Evolutionary conservation across 2,113 vertebrate species (phyloP).

Genomic region (Seriola quinqueradiata): DNA sequence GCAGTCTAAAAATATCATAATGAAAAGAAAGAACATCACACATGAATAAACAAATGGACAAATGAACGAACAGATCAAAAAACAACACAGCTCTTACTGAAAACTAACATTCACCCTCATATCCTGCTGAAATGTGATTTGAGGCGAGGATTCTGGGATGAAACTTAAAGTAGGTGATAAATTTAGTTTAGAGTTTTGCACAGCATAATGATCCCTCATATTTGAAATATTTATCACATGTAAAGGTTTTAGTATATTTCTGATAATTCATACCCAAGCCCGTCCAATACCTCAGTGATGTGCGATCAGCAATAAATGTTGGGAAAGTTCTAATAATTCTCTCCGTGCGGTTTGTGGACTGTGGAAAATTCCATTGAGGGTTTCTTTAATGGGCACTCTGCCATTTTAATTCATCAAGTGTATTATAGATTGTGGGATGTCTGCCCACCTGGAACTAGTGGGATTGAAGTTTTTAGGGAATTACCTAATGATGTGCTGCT

Average conservation of each 20-base stretch:
- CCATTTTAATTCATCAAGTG: conserved; percentile 81
- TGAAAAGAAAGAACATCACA: conserved; percentile 13
- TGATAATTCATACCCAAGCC: background rate
- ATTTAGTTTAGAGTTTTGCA: conserved; percentile 1
- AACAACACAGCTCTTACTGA: background rate
- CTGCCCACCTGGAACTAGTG: conserved; percentile 41
- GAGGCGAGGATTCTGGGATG: background rate
- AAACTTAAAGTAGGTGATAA: background rate
- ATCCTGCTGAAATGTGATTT: background rate
- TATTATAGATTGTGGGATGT: conserved; percentile 65
- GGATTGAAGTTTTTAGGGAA: conserved; percentile 42
- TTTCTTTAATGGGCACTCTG: conserved; percentile 64
- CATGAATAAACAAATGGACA: conserved; percentile 8
- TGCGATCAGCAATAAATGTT: conserved; percentile 24
- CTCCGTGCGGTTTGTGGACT: conserved; percentile 9
- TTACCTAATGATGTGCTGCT: conserved; percentile 39
- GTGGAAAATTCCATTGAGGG: conserved; percentile 8
- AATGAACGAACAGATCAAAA: background rate
- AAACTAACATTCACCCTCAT: background rate
- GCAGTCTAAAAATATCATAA: conserved; percentile 12
- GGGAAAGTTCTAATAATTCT: conserved; percentile 12
- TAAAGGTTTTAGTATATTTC: conserved; percentile 1
- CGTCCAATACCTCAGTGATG: background rate
- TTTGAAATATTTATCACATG: background rate
- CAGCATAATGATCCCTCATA: background rate